Conservation (phyloP, 1,140 invertebrate genomes). For the Atta cephalotes region DNA sequence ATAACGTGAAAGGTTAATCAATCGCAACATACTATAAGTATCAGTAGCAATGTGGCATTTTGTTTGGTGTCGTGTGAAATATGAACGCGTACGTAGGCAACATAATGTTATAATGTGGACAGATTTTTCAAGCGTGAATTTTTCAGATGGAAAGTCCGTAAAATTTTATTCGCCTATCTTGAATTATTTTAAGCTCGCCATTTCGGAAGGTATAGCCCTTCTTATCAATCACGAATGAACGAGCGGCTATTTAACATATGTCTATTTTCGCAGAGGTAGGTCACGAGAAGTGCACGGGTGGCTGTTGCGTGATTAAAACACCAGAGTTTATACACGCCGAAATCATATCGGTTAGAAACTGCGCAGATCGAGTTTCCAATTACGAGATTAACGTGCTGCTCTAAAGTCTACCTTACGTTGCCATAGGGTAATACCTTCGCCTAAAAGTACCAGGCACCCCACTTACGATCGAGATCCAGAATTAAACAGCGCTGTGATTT, state of each 20-base stretch:
- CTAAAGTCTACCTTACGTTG: neutral
- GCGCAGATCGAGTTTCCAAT: conserved; percentile 48
- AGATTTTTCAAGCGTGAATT: neutral
- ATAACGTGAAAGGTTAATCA: conserved; percentile 28
- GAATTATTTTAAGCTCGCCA: conserved; percentile 15
- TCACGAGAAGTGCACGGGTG: conserved; percentile 33
- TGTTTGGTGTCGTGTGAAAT: conserved; percentile 18
- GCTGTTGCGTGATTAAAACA: conserved; percentile 41
- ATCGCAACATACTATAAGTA: neutral
- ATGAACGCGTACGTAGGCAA: neutral
- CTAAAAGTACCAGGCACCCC: neutral
- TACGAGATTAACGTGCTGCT: conserved; percentile 15
- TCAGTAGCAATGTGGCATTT: neutral
- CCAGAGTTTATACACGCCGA: conserved; percentile 27
- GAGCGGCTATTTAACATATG: conserved; percentile 9
- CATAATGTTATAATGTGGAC: neutral
- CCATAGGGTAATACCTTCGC: conserved; percentile 8
- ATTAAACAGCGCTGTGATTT: conserved; percentile 12
- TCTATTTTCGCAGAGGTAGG: conserved; percentile 55
- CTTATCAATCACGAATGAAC: conserved; percentile 42
- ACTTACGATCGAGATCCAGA: conserved; percentile 3
- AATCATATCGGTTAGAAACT: conserved; percentile 55
- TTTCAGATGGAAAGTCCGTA: neutral
- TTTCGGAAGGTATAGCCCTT: neutral
- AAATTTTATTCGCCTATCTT: neutral